Evolutionary conservation across 2,888 invertebrate species (phyloP).

Genomic region (Euzophera pinguis): DNA sequence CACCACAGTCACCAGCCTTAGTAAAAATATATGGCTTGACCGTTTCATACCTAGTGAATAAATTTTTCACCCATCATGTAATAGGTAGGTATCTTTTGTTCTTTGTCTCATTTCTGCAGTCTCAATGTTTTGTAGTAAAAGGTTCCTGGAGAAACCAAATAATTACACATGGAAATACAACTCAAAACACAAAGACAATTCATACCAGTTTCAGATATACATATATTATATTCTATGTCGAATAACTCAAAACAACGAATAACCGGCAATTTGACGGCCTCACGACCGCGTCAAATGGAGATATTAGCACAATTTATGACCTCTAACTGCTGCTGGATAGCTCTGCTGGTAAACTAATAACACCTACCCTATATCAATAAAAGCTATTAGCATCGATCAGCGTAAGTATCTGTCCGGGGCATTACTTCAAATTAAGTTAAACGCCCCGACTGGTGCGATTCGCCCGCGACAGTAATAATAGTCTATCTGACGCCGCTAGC

Average conservation of each 20-base stretch:
- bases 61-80: too few relatives aligned
- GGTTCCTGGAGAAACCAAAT: background rate
- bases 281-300: slow-evolving; percentile 56
- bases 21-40: too few relatives aligned
- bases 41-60: too few relatives aligned
- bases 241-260: slow-evolving; percentile 54
- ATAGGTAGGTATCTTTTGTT: too few relatives aligned
- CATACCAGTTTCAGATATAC: background rate
- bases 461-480: slow-evolving; percentile 50
- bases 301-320: slow-evolving; percentile 65
- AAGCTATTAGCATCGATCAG: slow-evolving; percentile 74
- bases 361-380: slow-evolving; percentile 73
- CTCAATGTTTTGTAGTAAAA: background rate
- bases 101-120: background rate
- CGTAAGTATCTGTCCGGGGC: slow-evolving; percentile 60
- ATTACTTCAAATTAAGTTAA: slow-evolving; percentile 69
- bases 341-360: slow-evolving; percentile 53
- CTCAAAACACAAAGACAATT: slow-evolving; percentile 1
- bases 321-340: slow-evolving; percentile 46
- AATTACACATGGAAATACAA: background rate
- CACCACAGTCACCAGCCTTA: too few relatives aligned
- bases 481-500: slow-evolving; percentile 33
- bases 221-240: background rate
- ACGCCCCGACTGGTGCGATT: slow-evolving; percentile 34
- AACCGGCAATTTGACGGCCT: slow-evolving; percentile 58